Evolutionary conservation across 2,888 invertebrate species (phyloP), one percentile per base, ranked within the genome.

Genomic region (Chrysodeixis includens): DNA sequence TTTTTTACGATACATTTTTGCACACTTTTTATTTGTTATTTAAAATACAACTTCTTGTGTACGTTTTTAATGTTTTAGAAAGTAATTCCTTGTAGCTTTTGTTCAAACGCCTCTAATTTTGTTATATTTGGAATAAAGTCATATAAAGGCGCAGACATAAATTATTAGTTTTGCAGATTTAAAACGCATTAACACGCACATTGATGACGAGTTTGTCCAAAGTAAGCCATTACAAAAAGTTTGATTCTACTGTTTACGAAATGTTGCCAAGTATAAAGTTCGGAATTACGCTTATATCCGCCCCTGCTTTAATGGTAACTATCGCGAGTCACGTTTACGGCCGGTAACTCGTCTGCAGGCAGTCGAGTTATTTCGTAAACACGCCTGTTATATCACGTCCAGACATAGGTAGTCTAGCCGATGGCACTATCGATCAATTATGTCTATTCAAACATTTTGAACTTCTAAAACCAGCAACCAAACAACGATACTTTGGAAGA

Each of bases 261-360:
- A 77, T 71, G 79, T 76, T 86, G 86, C 83, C 85, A 84, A 81
- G 79, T 68, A 69, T 64, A 80, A 80, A 83, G 79, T 79, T 82
- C 83, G 78, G 65, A 69, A 85, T 85, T 82, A 83, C 81, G 82
- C 78, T 80, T 83, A 81, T 80, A 80, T 81, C 81, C 81, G 81
- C 66, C 72, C 71, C 75, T 12, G 68, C 22, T 54, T 56, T 69
- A 66, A 55, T 60, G 60, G 59, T 54, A 30, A 57, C 62, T 51
- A 69, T 71, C 80, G 77, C 83, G 83, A 85, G 82, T 83, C 81
- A 82, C 76, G 80, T 86, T 82, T 79, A 82, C 76, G 75, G 76
- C 59, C 73, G 76, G 78, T 81, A 78, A 76, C 76, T 66, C 49
- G 30, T 22, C 22, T 26, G 51, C 51, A 46, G 32, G 49, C 56